Evolutionary conservation across 1,140 invertebrate species (phyloP).

Genomic region (Homalodisca vitripennis): DNA sequence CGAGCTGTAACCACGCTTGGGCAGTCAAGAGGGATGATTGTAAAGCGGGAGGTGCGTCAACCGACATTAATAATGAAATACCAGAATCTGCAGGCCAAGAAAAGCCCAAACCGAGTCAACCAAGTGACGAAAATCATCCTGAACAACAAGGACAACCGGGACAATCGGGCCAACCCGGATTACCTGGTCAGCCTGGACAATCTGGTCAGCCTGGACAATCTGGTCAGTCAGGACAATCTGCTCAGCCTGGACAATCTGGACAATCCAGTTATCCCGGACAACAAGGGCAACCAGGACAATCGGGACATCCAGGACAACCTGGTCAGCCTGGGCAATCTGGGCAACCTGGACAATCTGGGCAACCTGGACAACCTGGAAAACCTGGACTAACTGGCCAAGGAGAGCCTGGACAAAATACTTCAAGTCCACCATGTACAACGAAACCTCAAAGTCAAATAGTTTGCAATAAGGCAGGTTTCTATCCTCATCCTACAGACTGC

Average conservation of each 20-base stretch:
- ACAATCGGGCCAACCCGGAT: constrained; percentile 27
- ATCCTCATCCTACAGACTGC: constrained; percentile 62
- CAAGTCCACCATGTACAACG: constrained; percentile 28
- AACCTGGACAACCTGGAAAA: constrained; percentile 14
- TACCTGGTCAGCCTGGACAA: constrained; percentile 4
- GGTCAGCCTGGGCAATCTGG: constrained; percentile 8
- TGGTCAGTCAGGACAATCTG: not conserved
- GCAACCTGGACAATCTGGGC: constrained; percentile 15
- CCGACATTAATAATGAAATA: constrained; percentile 21
- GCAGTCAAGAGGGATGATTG: constrained; percentile 44
- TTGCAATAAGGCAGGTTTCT: constrained; percentile 56
- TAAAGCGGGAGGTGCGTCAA: not conserved
- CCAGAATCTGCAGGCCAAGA: not conserved
- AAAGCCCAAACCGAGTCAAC: not conserved
- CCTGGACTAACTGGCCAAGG: constrained; percentile 1
- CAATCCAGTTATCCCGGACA: constrained; percentile 17
- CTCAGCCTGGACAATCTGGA: not conserved
- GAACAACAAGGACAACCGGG: constrained; percentile 22
- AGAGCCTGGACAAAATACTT: not conserved
- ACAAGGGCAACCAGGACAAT: constrained; percentile 21
- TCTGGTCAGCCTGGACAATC: constrained; percentile 17
- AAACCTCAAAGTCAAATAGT: constrained; percentile 36
- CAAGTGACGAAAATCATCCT: not conserved
- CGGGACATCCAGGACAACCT: constrained; percentile 3
- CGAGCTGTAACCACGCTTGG: constrained; percentile 52